Evolutionary conservation across 2,113 vertebrate genomes (phyloP), one percentile per base, ranked within the genome.

Genomic region (Xenus cinereus): DNA sequence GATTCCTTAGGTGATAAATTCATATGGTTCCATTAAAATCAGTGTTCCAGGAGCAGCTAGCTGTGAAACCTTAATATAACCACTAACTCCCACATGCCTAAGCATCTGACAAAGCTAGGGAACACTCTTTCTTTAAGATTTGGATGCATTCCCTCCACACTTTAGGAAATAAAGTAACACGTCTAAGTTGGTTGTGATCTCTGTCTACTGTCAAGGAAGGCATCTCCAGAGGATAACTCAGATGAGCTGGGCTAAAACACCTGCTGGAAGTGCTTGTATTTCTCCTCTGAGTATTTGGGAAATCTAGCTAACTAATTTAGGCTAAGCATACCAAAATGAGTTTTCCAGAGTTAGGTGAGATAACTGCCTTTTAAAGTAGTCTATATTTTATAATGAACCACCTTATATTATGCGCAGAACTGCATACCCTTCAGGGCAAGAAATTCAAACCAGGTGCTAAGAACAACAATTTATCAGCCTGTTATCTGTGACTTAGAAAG

Each of bases 401-500:
- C 48, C 32, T 83, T 76, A 13, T 72, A 63, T 46, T 85, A 79
- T 74, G 63, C 89, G 83, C 8, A 71, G 50, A 67, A 89, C 78
- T 35, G 21, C 30, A 54, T 43, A 62, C 33, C 46, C 84, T 89
- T 92, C 84, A 73, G 78, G 92, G 71, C 30, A 79, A 95, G 74
- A 83, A 87, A 79, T 87, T 77, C 84, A 71, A 85, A 95, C 78
- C 62, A 87, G 89, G 62, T 95, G 48, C 63, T 92, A 87, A 92
- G 84, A 89, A 92, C 32, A 83, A 76, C 84, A 94, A 95, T 95
- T 97, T 95, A 79, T 97, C 95, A 95, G 71, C 87, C 81, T 83
- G 71, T 97, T 97, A 95, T 96, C 93, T 89, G 81, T 83, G 95
- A 93, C 92, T 91, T 91, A 87, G 90, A 89, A 96, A 71, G 66